phyloP scores from a whole-genome alignment of 2,888 invertebrate species.

The Macrophya annulata region DNA sequence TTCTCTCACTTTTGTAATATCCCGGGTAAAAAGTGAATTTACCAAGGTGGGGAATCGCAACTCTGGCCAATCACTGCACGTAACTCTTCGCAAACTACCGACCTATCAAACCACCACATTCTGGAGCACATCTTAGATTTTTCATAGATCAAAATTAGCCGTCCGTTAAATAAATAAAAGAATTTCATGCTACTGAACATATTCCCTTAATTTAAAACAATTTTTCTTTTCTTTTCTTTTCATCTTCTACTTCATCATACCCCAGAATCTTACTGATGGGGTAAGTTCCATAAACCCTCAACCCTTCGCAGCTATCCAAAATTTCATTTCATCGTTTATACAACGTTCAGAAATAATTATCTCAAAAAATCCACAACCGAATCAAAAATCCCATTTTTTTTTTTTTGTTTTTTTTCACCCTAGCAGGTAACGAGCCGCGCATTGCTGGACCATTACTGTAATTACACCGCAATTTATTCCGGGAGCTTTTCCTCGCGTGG shows the following conservation, averaged over 20 bases:
- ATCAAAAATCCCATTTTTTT: not conserved
- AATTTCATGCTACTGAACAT: no score
- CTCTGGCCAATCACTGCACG: constrained; percentile 73
- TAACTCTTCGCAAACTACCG: constrained; percentile 57
- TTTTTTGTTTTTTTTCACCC: not conserved
- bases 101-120: constrained; percentile 76
- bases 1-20: constrained; percentile 79
- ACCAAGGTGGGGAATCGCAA: constrained; percentile 77
- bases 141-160: not conserved
- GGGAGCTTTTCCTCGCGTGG: not conserved
- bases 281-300: no score
- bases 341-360: not conserved
- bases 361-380: not conserved
- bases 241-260: not conserved
- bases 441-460: not conserved
- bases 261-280: no score
- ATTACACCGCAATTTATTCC: not conserved
- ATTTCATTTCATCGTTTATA: not conserved
- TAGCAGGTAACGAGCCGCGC: not conserved
- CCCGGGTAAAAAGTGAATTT: constrained; percentile 79
- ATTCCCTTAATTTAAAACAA: not conserved
- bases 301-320: no score
- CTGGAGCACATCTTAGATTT: constrained; percentile 67
- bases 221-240: not conserved
- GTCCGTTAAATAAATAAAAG: not conserved